Evolutionary conservation across 2,888 invertebrate species (phyloP).

Genomic region (Euspilapteryx auroguttella): DNA sequence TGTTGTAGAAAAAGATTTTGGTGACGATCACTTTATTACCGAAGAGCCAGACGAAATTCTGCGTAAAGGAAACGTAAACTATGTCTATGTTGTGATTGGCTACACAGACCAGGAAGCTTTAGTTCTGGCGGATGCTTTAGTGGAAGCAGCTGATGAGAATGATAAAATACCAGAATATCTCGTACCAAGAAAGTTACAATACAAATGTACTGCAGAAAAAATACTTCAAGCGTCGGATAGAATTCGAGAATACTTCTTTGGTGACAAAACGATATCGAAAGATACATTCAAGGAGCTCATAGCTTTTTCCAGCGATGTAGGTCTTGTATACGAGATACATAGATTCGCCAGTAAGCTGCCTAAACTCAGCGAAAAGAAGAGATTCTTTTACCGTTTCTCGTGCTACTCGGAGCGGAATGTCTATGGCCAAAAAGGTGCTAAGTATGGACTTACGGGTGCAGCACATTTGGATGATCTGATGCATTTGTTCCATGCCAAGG

Average conservation of each 20-base stretch:
- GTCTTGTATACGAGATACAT: conserved; percentile 1
- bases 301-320: conserved; percentile 36
- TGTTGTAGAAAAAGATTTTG: conserved; percentile 26
- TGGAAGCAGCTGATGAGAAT: too few species aligned
- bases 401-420: conserved; percentile 21
- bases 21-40: conserved; percentile 18
- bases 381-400: conserved; percentile 20
- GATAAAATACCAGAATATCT: conserved; percentile 4
- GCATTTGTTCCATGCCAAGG: conserved; percentile 24
- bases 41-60: conserved; percentile 10
- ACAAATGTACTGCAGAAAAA: conserved; percentile 1
- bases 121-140: conserved; percentile 37
- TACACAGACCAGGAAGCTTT: conserved; percentile 66
- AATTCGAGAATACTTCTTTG: conserved; percentile 3
- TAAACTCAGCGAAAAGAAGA: conserved; percentile 9
- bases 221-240: conserved; percentile 1
- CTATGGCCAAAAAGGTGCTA: conserved; percentile 13
- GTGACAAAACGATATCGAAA: neutral
- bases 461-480: conserved; percentile 27
- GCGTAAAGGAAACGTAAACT: conserved; percentile 25
- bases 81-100: conserved; percentile 66
- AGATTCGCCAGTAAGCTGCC: conserved; percentile 11
- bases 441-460: conserved; percentile 19
- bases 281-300: conserved; percentile 23
- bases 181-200: conserved; percentile 3